These are phyloP conservation scores for Coleophora deauratella DNA, from an alignment of 2,888 invertebrate genomes.

Conservation along the genomic window DNA sequence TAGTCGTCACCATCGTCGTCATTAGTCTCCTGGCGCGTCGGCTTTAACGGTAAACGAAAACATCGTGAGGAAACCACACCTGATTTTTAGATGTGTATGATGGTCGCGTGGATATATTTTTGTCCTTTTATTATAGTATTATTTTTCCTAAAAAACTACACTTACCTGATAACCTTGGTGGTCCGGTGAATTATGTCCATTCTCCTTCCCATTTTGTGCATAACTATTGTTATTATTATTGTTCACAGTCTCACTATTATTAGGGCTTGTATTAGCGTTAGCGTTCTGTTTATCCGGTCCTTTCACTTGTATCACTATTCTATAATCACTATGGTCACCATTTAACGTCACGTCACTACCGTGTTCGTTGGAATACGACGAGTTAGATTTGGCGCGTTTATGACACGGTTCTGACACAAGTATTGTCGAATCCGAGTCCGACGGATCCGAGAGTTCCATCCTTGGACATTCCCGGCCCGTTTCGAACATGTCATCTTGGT, in stretches of 20 bases:
- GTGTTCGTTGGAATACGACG: slow-evolving; percentile 59
- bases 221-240: slow-evolving; percentile 59
- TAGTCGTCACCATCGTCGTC: too few species aligned
- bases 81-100: too few species aligned
- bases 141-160: too few species aligned
- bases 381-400: slow-evolving; percentile 64
- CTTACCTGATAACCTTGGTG: slow-evolving; percentile 75
- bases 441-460: slow-evolving; percentile 91
- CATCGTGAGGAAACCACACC: too few species aligned
- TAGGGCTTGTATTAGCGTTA: slow-evolving; percentile 48
- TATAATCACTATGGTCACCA: slow-evolving; percentile 71
- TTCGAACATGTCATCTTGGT: slow-evolving; percentile 87
- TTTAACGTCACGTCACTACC: slow-evolving; percentile 76
- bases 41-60: too few species aligned
- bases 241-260: slow-evolving; percentile 22
- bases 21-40: too few species aligned
- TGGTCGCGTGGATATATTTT: too few species aligned
- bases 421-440: slow-evolving; percentile 91
- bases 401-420: slow-evolving; percentile 86
- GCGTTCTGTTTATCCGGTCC: slow-evolving; percentile 57
- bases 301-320: slow-evolving; percentile 86
- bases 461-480: slow-evolving; percentile 84
- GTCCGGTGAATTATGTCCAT: slow-evolving; percentile 69
- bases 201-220: slow-evolving; percentile 59
- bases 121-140: too few species aligned